phyloP scores from a whole-genome alignment of 2,797 vertebrate genomes.

The Pseudopleuronectes americanus region DNA sequence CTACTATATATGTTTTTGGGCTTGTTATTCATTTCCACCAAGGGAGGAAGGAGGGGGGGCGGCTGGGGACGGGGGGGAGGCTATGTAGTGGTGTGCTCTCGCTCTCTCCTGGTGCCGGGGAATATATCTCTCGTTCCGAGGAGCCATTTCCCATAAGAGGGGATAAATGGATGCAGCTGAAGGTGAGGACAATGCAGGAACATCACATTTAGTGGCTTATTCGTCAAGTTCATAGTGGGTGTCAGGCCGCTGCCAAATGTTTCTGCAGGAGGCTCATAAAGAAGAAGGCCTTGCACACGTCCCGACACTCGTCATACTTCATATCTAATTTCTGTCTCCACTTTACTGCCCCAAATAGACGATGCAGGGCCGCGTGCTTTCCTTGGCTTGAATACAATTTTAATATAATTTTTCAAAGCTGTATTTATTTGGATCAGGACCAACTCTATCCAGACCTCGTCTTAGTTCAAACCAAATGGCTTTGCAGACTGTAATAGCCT shows the following conservation, averaged over 20 bases:
- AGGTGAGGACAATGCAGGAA: constrained; percentile 81
- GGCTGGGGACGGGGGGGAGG: constrained; percentile 21
- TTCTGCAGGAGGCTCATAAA: constrained; percentile 54
- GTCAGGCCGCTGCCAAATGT: constrained; percentile 74
- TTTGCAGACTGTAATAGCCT: neutral
- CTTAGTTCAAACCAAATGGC: neutral
- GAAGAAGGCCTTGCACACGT: constrained; percentile 34
- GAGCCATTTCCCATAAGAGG: constrained; percentile 78
- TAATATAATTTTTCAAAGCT: neutral
- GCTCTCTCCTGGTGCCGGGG: constrained; percentile 42
- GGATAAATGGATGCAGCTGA: constrained; percentile 82
- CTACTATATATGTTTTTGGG: constrained; percentile 69
- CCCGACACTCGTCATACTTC: constrained; percentile 43
- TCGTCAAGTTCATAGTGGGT: constrained; percentile 80
- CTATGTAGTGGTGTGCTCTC: constrained; percentile 52
- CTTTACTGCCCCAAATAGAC: constrained; percentile 9
- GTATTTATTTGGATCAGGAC: neutral
- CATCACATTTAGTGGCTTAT: constrained; percentile 82
- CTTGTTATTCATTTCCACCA: constrained; percentile 82
- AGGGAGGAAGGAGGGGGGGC: constrained; percentile 28
- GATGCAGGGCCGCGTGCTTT: neutral
- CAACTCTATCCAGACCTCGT: neutral
- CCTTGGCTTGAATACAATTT: neutral
- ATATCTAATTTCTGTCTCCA: constrained; percentile 41
- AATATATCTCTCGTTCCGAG: constrained; percentile 69